Conservation (phyloP, 2,797 vertebrate species). For the Hippoglossus hippoglossus region DNA sequence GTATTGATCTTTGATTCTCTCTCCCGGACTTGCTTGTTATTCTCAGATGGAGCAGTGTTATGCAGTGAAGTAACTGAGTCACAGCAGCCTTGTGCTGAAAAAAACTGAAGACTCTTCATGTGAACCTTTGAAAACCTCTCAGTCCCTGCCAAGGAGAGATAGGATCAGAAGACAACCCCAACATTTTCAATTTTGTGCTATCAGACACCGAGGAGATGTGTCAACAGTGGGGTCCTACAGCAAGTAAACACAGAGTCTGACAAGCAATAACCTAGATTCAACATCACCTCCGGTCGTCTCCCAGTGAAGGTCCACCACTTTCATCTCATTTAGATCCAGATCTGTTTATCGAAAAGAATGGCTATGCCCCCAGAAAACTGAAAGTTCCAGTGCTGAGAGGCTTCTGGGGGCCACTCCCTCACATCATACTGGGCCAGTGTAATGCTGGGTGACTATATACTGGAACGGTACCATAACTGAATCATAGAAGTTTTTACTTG, state of each 20-base stretch:
- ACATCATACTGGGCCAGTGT: slow-evolving; percentile 18
- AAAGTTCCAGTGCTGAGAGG: slow-evolving; percentile 11
- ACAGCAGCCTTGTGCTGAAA: slow-evolving; percentile 27
- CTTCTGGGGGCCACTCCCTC: slow-evolving; percentile 24
- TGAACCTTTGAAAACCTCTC: slow-evolving; percentile 69
- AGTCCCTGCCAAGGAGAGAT: slow-evolving; percentile 71
- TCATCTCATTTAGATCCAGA: slow-evolving; percentile 77
- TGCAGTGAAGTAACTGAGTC: slow-evolving; percentile 33
- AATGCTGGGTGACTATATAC: slow-evolving; percentile 10
- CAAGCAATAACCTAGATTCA: slow-evolving; percentile 82
- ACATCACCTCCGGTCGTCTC: slow-evolving; percentile 66
- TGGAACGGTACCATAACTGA: slow-evolving; percentile 8
- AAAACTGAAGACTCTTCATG: slow-evolving; percentile 63
- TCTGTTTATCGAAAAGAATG: slow-evolving; percentile 68
- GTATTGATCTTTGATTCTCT: slow-evolving; percentile 47
- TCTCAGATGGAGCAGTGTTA: slow-evolving; percentile 28
- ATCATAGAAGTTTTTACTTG: background rate
- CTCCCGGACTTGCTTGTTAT: slow-evolving; percentile 30
- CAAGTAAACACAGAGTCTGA: slow-evolving; percentile 80
- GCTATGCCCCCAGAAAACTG: slow-evolving; percentile 31
- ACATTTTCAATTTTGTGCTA: slow-evolving; percentile 84
- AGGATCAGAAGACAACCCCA: slow-evolving; percentile 79
- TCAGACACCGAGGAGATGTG: slow-evolving; percentile 81
- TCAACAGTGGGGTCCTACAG: slow-evolving; percentile 81
- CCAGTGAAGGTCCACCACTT: slow-evolving; percentile 60